A percentile compares a stretch with the other conserved stretches of the same genome.
These are phyloP conservation scores for Drosophila tani DNA, from an alignment of 1,140 invertebrate species.

Conservation along the genomic window DNA sequence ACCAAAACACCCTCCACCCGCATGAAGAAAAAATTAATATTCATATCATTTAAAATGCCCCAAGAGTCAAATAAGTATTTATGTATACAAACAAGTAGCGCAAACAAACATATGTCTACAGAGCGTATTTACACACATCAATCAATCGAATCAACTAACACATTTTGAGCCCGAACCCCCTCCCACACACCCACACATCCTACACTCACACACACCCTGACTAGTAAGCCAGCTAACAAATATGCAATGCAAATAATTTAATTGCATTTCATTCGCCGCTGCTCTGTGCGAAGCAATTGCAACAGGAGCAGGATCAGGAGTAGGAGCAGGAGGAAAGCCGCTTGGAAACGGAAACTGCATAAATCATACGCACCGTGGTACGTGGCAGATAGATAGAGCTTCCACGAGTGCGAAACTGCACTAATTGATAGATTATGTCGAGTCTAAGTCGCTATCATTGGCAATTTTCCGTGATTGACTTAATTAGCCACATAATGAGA, in stretches of 20 bases:
- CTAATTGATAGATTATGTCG: constrained; percentile 42
- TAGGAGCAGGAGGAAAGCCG: constrained; percentile 33
- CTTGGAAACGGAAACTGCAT: constrained; percentile 37
- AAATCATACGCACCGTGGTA: constrained; percentile 72
- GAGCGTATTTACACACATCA: constrained; percentile 62
- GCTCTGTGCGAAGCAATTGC: constrained; percentile 46
- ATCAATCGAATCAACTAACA: constrained; percentile 63
- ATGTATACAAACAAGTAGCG: constrained; percentile 60
- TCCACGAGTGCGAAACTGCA: constrained; percentile 30
- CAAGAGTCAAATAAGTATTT: constrained; percentile 67
- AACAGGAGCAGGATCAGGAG: constrained; percentile 42
- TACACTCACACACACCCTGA: constrained; percentile 11
- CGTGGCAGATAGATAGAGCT: constrained; percentile 46
- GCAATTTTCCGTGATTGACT: constrained; percentile 33
- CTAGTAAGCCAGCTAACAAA: constrained; percentile 49
- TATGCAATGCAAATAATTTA: constrained; percentile 75
- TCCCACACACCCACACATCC: constrained; percentile 32
- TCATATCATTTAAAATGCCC: constrained; percentile 63
- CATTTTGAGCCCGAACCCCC: constrained; percentile 29
- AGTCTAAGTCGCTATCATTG: constrained; percentile 25
- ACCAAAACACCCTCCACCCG: constrained; percentile 20
- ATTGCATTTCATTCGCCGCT: constrained; percentile 73
- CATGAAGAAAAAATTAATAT: constrained; percentile 46
- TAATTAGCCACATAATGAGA: constrained; percentile 40
- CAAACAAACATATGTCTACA: constrained; percentile 60